These are phyloP conservation scores for Odontocolon sp. DNA, from an alignment of 2,888 invertebrate species.

Conservation along the genomic window DNA sequence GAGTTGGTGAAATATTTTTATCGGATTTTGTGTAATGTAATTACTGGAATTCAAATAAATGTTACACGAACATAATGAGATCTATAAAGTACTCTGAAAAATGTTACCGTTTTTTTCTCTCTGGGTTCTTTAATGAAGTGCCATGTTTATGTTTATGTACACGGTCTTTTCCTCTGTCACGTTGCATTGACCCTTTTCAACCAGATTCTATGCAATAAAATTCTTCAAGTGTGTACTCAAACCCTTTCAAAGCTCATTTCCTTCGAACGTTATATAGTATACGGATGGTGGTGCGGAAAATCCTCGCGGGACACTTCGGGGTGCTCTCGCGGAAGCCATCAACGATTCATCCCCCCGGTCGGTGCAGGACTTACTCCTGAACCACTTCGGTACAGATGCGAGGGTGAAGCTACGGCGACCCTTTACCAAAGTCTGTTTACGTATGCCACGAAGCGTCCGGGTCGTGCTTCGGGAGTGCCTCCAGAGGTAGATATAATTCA, in stretches of 20 bases:
- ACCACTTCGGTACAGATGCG: no score
- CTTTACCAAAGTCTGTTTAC: slow-evolving; percentile 58
- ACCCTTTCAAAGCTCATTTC: slow-evolving; percentile 15
- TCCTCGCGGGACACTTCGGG: not conserved
- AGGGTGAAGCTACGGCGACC: slow-evolving; percentile 3
- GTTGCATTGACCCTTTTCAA: not conserved
- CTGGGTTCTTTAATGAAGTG: no score
- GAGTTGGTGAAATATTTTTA: no score
- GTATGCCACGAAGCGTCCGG: slow-evolving; percentile 58
- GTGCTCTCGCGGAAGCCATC: slow-evolving; percentile 10
- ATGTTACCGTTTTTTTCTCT: no score
- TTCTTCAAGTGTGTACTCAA: not conserved
- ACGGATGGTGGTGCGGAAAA: not conserved
- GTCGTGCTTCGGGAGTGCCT: slow-evolving; percentile 41
- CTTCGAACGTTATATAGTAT: not conserved
- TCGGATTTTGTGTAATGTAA: no score
- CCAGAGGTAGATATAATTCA: slow-evolving; percentile 53
- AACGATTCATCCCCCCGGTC: slow-evolving; percentile 33
- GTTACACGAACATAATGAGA: no score
- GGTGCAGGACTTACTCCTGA: not conserved
- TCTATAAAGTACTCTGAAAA: no score
- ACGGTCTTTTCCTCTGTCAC: no score
- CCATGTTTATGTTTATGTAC: not conserved
- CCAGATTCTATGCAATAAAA: slow-evolving; percentile 4
- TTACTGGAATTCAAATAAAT: no score